A percentile compares a stretch with the other conserved stretches of the same genome.
These are phyloP conservation scores for Empis livida DNA, from an alignment of 2,888 invertebrate species.

Conservation along the genomic window DNA sequence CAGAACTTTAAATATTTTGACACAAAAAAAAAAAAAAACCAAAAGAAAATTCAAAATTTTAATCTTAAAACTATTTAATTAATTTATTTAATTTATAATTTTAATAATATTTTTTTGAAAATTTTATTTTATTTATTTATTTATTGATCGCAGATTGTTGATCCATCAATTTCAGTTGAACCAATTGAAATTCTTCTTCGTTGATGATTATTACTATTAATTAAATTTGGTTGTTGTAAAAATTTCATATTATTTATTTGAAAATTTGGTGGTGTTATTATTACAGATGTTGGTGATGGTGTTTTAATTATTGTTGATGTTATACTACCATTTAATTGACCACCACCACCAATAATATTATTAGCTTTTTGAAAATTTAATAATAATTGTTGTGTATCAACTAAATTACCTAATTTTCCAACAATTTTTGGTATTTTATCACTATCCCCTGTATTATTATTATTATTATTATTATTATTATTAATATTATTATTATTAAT, in stretches of 20 bases:
- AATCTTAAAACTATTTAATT: too few species aligned
- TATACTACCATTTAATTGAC: too few species aligned
- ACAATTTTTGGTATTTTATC: constrained; percentile 38
- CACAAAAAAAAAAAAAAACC: too few species aligned
- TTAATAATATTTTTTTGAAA: too few species aligned
- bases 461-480: not conserved
- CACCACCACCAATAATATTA: not conserved
- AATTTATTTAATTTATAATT: too few species aligned
- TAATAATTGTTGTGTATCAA: constrained; percentile 7
- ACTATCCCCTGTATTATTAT: constrained; percentile 19
- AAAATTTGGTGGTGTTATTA: too few species aligned
- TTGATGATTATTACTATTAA: not conserved
- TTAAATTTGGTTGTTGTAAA: constrained; percentile 1
- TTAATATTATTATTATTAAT: not conserved
- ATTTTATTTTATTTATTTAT: not conserved
- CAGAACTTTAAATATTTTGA: too few species aligned
- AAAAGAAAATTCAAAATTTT: too few species aligned
- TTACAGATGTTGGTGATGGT: too few species aligned
- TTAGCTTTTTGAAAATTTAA: constrained; percentile 5
- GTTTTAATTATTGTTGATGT: too few species aligned
- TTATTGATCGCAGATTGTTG: constrained; percentile 10
- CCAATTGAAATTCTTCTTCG: not conserved
- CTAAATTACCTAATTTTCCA: constrained; percentile 32
- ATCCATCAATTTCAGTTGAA: constrained; percentile 2
- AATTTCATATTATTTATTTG: constrained; percentile 4